A percentile compares a stretch with the other conserved stretches of the same genome.
These are phyloP conservation scores for Drosophila insularis DNA, from an alignment of 1,140 invertebrate species.

Conservation along the genomic window DNA sequence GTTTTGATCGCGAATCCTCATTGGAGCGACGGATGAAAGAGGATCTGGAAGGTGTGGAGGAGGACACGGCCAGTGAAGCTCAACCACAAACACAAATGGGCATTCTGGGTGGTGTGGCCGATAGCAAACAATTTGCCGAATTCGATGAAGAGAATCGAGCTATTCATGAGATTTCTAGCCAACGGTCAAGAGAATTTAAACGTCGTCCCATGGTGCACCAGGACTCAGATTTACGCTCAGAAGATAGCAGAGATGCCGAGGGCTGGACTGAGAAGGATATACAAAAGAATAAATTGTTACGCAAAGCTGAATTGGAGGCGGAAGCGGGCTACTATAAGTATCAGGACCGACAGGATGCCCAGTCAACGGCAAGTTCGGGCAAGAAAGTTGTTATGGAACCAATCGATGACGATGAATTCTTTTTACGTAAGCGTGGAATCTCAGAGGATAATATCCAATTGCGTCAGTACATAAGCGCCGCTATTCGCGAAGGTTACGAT, in stretches of 20 bases:
- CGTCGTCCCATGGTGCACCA: constrained; percentile 78
- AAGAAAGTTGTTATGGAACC: constrained; percentile 88
- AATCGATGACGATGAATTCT: constrained; percentile 93
- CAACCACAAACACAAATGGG: constrained; percentile 65
- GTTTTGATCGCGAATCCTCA: constrained; percentile 83
- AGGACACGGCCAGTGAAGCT: constrained; percentile 67
- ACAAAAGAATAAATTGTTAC: constrained; percentile 72
- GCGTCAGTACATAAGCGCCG: constrained; percentile 88
- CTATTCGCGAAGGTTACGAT: constrained; percentile 90
- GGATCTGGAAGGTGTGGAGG: constrained; percentile 66
- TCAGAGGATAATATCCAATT: constrained; percentile 91
- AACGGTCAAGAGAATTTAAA: constrained; percentile 73
- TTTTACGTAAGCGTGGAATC: constrained; percentile 89
- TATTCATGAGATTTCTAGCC: constrained; percentile 80
- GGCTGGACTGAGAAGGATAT: constrained; percentile 76
- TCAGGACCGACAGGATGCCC: constrained; percentile 71
- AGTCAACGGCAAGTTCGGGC: constrained; percentile 82
- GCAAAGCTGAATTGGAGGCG: constrained; percentile 75
- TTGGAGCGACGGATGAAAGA: constrained; percentile 79
- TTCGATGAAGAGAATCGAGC: constrained; percentile 82
- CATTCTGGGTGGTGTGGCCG: constrained; percentile 63
- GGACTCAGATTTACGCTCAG: constrained; percentile 81
- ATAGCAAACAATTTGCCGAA: constrained; percentile 79
- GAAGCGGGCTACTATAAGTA: constrained; percentile 74
- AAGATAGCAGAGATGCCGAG: constrained; percentile 72